A percentile compares a stretch with the other conserved stretches of the same genome.
phyloP scores from a whole-genome alignment of 2,888 invertebrate species.

The Harpalus rubripes region DNA sequence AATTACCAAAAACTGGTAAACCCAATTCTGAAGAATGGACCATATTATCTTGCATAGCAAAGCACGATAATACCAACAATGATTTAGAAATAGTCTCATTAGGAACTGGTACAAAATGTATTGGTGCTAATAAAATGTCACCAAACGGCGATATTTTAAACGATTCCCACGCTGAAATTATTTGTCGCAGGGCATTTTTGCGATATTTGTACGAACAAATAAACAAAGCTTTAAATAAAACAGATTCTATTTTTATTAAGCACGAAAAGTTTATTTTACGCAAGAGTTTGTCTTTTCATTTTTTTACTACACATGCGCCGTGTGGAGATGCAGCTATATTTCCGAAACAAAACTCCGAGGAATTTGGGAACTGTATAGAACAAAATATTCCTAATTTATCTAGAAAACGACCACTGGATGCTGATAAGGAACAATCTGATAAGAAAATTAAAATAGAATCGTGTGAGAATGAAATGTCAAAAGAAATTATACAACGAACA shows the following conservation, averaged over 20 bases:
- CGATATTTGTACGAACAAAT: slow-evolving; percentile 87
- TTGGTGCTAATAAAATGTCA: slow-evolving; percentile 86
- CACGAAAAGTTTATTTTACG: slow-evolving; percentile 78
- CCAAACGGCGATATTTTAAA: slow-evolving; percentile 86
- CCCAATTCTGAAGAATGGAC: slow-evolving; percentile 90
- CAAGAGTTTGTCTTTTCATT: slow-evolving; percentile 84
- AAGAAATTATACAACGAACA: neutral
- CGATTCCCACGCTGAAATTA: slow-evolving; percentile 95
- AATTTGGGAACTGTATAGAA: slow-evolving; percentile 70
- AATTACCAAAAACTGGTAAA: slow-evolving; percentile 89
- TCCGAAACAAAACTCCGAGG: slow-evolving; percentile 78
- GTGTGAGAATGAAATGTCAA: slow-evolving; percentile 68
- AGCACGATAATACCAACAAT: slow-evolving; percentile 76
- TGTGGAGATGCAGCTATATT: slow-evolving; percentile 97
- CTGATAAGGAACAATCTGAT: slow-evolving; percentile 53
- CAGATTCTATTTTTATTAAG: slow-evolving; percentile 74
- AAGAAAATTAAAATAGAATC: slow-evolving; percentile 71
- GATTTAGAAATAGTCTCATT: slow-evolving; percentile 85
- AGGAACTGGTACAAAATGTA: slow-evolving; percentile 95
- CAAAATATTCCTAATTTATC: slow-evolving; percentile 1
- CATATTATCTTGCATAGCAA: slow-evolving; percentile 86
- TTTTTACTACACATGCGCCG: slow-evolving; percentile 92
- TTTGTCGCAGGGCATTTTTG: slow-evolving; percentile 90
- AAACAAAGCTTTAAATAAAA: slow-evolving; percentile 74
- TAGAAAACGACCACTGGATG: slow-evolving; percentile 68